Base-by-base conservation (phyloP, 2,888 invertebrate species). In the Thalpophila matura region DNA sequence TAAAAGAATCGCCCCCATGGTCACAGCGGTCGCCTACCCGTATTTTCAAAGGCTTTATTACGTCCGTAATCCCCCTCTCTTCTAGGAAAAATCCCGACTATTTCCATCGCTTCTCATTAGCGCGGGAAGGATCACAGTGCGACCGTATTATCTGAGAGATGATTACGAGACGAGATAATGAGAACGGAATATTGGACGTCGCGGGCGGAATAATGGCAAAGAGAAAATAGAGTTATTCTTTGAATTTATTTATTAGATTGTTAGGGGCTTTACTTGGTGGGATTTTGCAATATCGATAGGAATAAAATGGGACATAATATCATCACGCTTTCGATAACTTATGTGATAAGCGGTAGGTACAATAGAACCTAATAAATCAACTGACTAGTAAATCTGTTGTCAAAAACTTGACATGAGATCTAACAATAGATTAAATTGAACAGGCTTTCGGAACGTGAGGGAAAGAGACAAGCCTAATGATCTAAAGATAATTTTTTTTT, bases 81-180 rank as follows among this genome's bases (percentile, higher is more conserved):
- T 27, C 31, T 58, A 27, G 14, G 18, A 66, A 51, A 51, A 66
- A 58, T 58, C 20, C 24, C n/a, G 37, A 16, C 58, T 51, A 43
- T 47, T 37, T 43, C 49, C 18, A 40, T 73, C 24, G 14, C 50
- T 68, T 31, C 49, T 69, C 67, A 69, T 69, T 69, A 73, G 0
- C 29, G 49, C 16, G 7, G 29, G 9, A 26, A 33, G 43, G 74
- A 73, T 73, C 47, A 49, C 43, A 73, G 26, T 38, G 51, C 29
- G 45, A 31, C 35, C 45, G 12, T 31, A 73, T 68, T 65, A 72
- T 57, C 73, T 53, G 14, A 10, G 31, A 49, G 58, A 49, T 40
- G 58, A 53, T 68, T 65, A 66, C 33, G 27, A n/a, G 58, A 53
- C 47, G 33, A 65, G 51, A 45, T 53, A 53, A 69, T 69, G 47